These are phyloP conservation scores for Bathybates hornii DNA, from an alignment of 2,113 vertebrate genomes.

Conservation along the genomic window DNA sequence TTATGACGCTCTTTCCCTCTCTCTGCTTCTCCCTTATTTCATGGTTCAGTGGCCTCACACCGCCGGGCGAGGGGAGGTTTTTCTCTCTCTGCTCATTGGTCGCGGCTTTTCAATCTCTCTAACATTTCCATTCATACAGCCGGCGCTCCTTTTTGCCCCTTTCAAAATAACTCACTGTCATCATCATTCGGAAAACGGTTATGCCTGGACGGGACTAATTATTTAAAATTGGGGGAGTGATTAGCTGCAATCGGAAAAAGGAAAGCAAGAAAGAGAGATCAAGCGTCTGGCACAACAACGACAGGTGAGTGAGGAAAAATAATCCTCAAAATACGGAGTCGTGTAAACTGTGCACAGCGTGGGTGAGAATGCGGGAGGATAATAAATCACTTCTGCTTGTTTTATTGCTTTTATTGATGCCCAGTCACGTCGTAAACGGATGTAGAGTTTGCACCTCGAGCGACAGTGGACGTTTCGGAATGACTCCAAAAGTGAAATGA, in stretches of 20 bases:
- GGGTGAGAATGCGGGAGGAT: neutral
- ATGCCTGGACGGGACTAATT: conserved; percentile 62
- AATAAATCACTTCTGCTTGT: neutral
- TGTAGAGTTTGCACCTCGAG: neutral
- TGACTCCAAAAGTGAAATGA: neutral
- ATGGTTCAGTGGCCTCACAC: conserved; percentile 69
- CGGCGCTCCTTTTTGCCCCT: conserved; percentile 57
- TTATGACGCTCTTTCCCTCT: conserved; percentile 60
- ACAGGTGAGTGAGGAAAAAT: conserved; percentile 64
- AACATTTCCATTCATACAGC: conserved; percentile 70
- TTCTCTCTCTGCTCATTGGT: conserved; percentile 72
- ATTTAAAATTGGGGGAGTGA: conserved; percentile 47
- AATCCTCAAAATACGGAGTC: neutral
- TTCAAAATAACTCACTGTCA: conserved; percentile 70
- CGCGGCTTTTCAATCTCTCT: conserved; percentile 43
- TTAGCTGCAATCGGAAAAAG: neutral
- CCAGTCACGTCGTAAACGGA: neutral
- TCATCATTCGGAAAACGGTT: conserved; percentile 44
- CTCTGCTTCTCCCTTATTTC: conserved; percentile 65
- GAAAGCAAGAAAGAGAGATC: neutral
- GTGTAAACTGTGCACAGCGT: neutral
- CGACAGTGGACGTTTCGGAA: neutral
- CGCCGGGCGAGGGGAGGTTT: conserved; percentile 58
- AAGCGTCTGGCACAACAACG: conserved; percentile 10
- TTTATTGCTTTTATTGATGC: neutral